Evolutionary conservation across 2,888 invertebrate species (phyloP), one percentile per base, ranked within the genome.

Genomic region (Leptinotarsa rubiginosa): DNA sequence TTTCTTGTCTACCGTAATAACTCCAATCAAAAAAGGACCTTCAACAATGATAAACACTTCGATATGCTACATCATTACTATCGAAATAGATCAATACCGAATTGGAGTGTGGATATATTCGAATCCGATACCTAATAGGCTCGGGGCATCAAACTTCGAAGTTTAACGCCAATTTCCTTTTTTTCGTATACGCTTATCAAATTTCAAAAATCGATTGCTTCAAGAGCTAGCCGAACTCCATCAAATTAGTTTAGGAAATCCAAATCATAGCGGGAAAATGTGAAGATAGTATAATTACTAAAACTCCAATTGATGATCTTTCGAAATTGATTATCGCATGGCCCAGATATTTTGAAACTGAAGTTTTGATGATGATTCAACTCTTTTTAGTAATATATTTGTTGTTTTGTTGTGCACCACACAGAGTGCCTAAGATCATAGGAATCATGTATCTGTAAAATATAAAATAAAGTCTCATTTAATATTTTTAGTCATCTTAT

Each of bases 141-240:
- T 41, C 20, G 56, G 22, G 56, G 69, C 69, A 47, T 69, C 69
- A 69, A 69, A 59, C 69, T 69, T 56, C 69, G 18, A 69, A 69
- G 20, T 56, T 47, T 59, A 41, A 22, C 22, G 54, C 13, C 56
- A 56, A 69, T 69, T 69, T 68, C 41, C 54, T 25, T 22, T 69
- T 69, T 69, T 68, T 20, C 20, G 31, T 20, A 52, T 15, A 20
- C 13, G 56, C 47, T 69, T 41, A 69, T 69, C 22, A 25, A 56
- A 56, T 69, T 56, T 22, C 47, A 22, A 56, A 47, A 59, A 47
- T 69, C 69, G 56, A 69, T 69, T 20, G 50, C 41, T 41, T 18
- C 54, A 68, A 16, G 52, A 68, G 50, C 50, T 52, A 7, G 16
- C 4, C 18, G 20, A 54, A 41, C 56, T n/a, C 10, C 62, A 62